Percentiles rank a stretch among this genome's conserved stretches.
Conservation (phyloP, 2,797 vertebrate genomes). For the Spinibarbus caldwelli region DNA sequence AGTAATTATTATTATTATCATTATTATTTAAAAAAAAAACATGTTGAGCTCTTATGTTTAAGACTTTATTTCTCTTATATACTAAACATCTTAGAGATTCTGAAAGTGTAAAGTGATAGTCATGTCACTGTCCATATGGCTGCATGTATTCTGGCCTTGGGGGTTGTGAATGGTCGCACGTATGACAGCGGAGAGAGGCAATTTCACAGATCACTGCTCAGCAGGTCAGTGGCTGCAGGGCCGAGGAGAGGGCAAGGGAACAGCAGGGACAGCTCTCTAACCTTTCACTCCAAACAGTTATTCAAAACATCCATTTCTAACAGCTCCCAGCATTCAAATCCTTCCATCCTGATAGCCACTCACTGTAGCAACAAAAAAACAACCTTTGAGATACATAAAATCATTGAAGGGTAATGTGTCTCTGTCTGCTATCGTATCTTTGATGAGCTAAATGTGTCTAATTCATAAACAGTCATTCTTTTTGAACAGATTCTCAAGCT, state of each 20-base stretch:
- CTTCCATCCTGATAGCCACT: background rate
- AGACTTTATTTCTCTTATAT: background rate
- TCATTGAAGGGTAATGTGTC: background rate
- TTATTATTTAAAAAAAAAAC: background rate
- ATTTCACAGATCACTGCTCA: constrained; percentile 81
- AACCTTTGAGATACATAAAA: background rate
- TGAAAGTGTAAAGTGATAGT: constrained; percentile 3
- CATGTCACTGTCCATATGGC: constrained; percentile 31
- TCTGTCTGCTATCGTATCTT: background rate
- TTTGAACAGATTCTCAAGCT: background rate
- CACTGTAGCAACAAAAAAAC: background rate
- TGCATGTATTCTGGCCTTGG: background rate
- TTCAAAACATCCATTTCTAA: constrained; percentile 10
- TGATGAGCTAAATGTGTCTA: background rate
- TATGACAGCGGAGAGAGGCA: constrained; percentile 64
- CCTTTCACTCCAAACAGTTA: constrained; percentile 36
- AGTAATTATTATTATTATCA: background rate
- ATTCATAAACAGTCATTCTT: background rate
- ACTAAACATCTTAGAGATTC: background rate
- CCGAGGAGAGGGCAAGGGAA: constrained; percentile 64
- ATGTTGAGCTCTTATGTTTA: background rate
- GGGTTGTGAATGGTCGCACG: constrained; percentile 8
- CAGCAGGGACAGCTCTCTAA: constrained; percentile 55
- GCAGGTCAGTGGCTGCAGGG: constrained; percentile 59
- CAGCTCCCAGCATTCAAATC: background rate